A percentile compares a stretch with the other conserved stretches of the same genome.
phyloP scores from a whole-genome alignment of 1,140 invertebrate species.

The Carcinoscorpius rotundicauda region DNA sequence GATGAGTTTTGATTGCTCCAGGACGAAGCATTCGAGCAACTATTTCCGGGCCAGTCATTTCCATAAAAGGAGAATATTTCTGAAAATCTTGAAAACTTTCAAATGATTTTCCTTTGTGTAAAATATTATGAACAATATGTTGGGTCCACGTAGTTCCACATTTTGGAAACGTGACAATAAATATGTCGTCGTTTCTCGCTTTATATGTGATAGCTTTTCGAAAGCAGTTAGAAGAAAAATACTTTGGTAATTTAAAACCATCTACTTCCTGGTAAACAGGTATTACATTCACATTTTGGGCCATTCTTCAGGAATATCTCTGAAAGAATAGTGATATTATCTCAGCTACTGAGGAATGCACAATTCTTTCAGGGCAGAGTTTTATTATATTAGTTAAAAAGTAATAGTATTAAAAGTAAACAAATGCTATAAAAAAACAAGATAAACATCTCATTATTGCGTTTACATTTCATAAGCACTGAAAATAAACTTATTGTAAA shows the following conservation, averaged over 20 bases:
- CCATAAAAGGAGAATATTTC: constrained; percentile 4
- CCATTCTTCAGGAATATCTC: neutral
- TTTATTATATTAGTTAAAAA: no score
- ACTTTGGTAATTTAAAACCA: constrained; percentile 2
- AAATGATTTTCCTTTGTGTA: constrained; percentile 10
- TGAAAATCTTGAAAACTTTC: constrained; percentile 1
- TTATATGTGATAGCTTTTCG: constrained; percentile 9
- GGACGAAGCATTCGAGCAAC: constrained; percentile 8
- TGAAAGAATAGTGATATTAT: no score
- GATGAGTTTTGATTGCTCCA: constrained; percentile 48
- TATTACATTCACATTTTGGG: neutral
- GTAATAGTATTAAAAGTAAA: no score
- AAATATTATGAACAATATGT: constrained; percentile 13
- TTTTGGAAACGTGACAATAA: constrained; percentile 19
- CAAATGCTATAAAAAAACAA: no score
- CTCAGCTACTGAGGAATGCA: no score
- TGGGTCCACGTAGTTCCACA: constrained; percentile 21
- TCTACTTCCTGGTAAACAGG: neutral
- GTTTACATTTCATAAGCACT: no score
- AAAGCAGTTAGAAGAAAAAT: constrained; percentile 12
- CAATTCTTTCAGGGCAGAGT: no score
- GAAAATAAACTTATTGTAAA: no score
- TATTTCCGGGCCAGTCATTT: constrained; percentile 3
- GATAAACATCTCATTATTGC: no score
- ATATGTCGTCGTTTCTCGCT: constrained; percentile 15